These are phyloP conservation scores for Oryzias dopingdopingensis DNA, from an alignment of 2,797 vertebrate genomes.

Conservation along the genomic window DNA sequence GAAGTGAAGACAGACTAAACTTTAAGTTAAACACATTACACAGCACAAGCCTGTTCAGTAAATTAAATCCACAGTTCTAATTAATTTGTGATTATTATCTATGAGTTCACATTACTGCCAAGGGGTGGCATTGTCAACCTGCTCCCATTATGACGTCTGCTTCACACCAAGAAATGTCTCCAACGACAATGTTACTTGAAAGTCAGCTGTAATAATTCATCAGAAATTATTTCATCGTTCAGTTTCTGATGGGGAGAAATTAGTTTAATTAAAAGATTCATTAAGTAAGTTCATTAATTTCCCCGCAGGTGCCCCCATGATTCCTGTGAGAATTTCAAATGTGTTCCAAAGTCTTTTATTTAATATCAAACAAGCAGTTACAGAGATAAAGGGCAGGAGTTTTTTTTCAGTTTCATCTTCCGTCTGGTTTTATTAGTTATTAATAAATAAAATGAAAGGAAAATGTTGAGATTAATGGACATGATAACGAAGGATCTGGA, in stretches of 20 bases:
- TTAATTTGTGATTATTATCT: slow-evolving; percentile 8
- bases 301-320: slow-evolving; percentile 56
- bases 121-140: slow-evolving; percentile 5
- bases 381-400: slow-evolving; percentile 15
- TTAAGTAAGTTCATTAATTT: slow-evolving; percentile 71
- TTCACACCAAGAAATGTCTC: slow-evolving; percentile 5
- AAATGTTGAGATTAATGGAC: neutral
- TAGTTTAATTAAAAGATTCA: slow-evolving; percentile 72
- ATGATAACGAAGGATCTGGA: neutral
- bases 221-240: slow-evolving; percentile 57
- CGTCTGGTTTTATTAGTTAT: neutral
- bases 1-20: no score
- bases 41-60: neutral
- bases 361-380: slow-evolving; percentile 46
- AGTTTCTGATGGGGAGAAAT: slow-evolving; percentile 57
- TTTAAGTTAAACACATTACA: slow-evolving; percentile 12
- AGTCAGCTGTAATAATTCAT: slow-evolving; percentile 51
- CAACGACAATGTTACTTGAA: slow-evolving; percentile 27
- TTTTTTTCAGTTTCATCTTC: slow-evolving; percentile 25
- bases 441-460: slow-evolving; percentile 8
- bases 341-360: slow-evolving; percentile 60
- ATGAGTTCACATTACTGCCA: slow-evolving; percentile 4
- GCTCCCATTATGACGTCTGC: neutral
- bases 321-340: slow-evolving; percentile 54
- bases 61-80: slow-evolving; percentile 2